phyloP scores from a whole-genome alignment of 2,888 invertebrate species.

The Heliconius ismenius region DNA sequence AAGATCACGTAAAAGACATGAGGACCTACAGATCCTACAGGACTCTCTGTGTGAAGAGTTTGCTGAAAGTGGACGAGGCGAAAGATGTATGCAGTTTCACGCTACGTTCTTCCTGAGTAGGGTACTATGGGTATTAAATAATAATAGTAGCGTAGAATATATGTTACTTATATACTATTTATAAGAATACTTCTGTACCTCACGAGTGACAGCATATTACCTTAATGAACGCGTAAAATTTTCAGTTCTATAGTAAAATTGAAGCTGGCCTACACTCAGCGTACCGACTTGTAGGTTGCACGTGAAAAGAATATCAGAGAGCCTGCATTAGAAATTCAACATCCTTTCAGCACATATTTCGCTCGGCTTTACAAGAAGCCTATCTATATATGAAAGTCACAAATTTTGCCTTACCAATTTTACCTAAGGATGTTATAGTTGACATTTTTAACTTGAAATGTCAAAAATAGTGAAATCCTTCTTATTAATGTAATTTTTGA shows the following conservation, averaged over 20 bases:
- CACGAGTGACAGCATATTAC: neutral
- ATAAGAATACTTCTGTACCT: neutral
- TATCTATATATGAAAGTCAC: constrained; percentile 25
- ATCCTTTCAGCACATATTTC: constrained; percentile 34
- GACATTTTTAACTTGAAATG: neutral
- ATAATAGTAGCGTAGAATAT: too few species aligned
- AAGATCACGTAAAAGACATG: too few species aligned
- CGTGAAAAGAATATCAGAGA: constrained; percentile 15
- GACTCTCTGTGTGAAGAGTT: too few species aligned
- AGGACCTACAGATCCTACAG: too few species aligned
- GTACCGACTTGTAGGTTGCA: constrained; percentile 16
- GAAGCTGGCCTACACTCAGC: neutral
- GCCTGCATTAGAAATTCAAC: constrained; percentile 35
- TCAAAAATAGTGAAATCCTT: neutral
- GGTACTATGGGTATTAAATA: too few species aligned
- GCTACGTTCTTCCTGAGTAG: too few species aligned
- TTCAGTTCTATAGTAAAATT: neutral
- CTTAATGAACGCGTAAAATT: neutral
- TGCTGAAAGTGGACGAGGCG: too few species aligned
- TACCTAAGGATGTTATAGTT: constrained; percentile 6
- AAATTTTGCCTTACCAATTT: constrained; percentile 1
- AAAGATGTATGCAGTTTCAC: too few species aligned
- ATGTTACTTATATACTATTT: too few species aligned
- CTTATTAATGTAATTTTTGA: neutral
- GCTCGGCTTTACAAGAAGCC: constrained; percentile 17